These are phyloP conservation scores for Hypotaenidia philippensis DNA, from an alignment of 2,797 vertebrate genomes.

Conservation along the genomic window DNA sequence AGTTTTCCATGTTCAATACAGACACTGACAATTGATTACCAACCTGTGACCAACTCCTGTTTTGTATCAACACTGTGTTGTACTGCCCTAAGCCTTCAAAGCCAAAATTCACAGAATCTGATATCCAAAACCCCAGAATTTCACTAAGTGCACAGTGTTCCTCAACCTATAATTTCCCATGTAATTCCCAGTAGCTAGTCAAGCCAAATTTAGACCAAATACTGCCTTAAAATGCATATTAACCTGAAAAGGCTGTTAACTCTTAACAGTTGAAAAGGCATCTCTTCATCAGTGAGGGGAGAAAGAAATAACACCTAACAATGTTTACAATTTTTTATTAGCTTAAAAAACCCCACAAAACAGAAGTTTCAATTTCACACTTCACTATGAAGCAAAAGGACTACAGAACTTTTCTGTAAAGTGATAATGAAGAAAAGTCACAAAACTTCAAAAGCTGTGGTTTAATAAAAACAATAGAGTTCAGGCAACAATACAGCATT, in stretches of 20 bases:
- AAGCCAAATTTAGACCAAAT: background rate
- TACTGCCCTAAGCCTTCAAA: background rate
- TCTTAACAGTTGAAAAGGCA: accelerated
- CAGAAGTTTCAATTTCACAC: background rate
- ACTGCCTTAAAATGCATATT: background rate
- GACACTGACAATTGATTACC: background rate
- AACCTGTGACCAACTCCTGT: background rate
- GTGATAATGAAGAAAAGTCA: background rate
- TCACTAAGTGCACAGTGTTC: background rate
- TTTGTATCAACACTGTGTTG: background rate
- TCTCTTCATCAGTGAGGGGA: background rate
- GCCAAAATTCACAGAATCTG: background rate
- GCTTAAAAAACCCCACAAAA: background rate
- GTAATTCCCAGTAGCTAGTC: background rate
- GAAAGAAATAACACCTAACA: background rate
- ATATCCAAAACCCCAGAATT: background rate
- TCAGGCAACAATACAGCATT: background rate
- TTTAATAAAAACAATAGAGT: background rate
- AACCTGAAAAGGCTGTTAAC: background rate
- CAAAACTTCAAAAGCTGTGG: background rate
- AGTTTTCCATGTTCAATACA: background rate
- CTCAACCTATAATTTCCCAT: background rate
- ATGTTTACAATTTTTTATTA: background rate
- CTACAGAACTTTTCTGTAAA: background rate
- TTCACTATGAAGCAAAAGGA: background rate